Percentiles rank a stretch among this genome's conserved stretches.
Conservation (phyloP, 2,797 vertebrate genomes). For the Nyctalus aviator region DNA sequence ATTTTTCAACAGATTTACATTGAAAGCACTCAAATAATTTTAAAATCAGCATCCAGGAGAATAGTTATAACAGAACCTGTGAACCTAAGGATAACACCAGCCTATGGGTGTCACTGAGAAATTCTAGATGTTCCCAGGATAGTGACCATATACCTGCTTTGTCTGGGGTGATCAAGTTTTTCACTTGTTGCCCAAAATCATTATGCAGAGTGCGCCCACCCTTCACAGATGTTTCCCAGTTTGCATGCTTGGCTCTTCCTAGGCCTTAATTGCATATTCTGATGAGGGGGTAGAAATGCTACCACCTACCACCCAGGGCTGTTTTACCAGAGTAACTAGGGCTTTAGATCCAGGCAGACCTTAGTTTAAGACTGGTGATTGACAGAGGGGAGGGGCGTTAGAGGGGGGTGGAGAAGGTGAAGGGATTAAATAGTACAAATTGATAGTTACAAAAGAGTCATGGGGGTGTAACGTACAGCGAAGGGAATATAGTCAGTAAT, state of each 20-base stretch:
- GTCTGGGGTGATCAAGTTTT: neutral
- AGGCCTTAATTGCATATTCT: neutral
- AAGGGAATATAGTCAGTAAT: neutral
- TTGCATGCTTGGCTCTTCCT: neutral
- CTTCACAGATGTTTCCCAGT: neutral
- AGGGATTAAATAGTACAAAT: neutral
- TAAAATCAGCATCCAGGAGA: neutral
- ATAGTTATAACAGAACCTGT: neutral
- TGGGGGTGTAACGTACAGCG: neutral
- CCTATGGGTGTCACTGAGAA: neutral
- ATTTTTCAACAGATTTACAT: neutral
- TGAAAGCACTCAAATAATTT: constrained; percentile 28
- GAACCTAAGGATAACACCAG: neutral
- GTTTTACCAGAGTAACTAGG: neutral
- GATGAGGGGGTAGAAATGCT: neutral
- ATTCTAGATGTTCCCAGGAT: too few relatives aligned
- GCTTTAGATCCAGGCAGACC: neutral
- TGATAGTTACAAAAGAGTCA: neutral
- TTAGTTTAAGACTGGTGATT: neutral
- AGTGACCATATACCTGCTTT: neutral
- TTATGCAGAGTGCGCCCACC: neutral
- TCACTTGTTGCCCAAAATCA: neutral
- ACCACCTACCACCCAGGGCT: neutral
- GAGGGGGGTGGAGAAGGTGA: neutral
- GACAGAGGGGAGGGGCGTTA: neutral